Percentiles rank a stretch among this genome's conserved stretches.
Evolutionary conservation across 2,888 invertebrate species (phyloP).

Genomic region (Ophraella communa): DNA sequence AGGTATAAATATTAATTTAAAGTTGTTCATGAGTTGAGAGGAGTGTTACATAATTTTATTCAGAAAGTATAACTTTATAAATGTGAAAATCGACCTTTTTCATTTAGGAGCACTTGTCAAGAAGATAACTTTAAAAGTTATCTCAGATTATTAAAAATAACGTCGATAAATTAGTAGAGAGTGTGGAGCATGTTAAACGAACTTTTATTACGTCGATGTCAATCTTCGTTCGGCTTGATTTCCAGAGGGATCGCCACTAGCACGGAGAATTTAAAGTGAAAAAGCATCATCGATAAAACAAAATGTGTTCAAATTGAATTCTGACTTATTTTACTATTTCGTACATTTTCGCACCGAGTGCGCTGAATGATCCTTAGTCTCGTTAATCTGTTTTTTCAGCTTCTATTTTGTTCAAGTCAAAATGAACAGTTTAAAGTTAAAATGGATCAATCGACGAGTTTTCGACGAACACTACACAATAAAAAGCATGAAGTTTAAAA

Average conservation of each 20-base stretch:
- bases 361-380: background rate
- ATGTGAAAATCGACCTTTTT: too few relatives aligned
- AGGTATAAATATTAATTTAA: too few relatives aligned
- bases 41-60: too few relatives aligned
- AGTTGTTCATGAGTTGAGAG: too few relatives aligned
- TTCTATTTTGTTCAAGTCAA: too few relatives aligned
- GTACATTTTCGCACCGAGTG: background rate
- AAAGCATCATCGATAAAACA: conserved; percentile 15
- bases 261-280: conserved; percentile 15
- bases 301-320: conserved; percentile 16
- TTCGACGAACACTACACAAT: too few relatives aligned
- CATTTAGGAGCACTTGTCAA: too few relatives aligned
- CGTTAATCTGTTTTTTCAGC: background rate
- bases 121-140: too few relatives aligned
- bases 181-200: conserved; percentile 9
- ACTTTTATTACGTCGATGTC: conserved; percentile 14
- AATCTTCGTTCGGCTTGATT: conserved; percentile 19
- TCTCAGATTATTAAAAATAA: background rate
- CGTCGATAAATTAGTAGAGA: conserved; percentile 2
- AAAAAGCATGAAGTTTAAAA: too few relatives aligned
- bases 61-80: too few relatives aligned
- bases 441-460: too few relatives aligned
- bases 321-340: background rate
- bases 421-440: background rate
- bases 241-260: conserved; percentile 14